These are phyloP conservation scores for Trichogramma evanescens DNA, from an alignment of 2,888 invertebrate genomes.

Conservation along the genomic window DNA sequence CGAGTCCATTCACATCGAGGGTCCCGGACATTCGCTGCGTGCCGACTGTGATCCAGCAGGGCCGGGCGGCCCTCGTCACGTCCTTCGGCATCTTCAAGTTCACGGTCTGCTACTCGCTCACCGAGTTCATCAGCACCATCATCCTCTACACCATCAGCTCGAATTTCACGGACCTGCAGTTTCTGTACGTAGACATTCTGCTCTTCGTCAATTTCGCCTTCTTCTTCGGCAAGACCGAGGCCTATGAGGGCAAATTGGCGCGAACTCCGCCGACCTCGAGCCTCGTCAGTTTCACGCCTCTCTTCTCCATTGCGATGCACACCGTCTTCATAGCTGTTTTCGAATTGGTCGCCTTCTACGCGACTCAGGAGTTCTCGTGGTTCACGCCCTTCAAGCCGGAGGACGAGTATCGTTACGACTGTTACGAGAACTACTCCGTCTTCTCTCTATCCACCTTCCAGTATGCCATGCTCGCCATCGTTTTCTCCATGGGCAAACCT, in stretches of 20 bases:
- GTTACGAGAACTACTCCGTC: slow-evolving; percentile 59
- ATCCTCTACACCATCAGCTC: slow-evolving; percentile 65
- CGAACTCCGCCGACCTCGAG: slow-evolving; percentile 53
- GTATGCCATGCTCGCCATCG: slow-evolving; percentile 58
- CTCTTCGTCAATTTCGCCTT: slow-evolving; percentile 58
- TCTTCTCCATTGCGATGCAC: slow-evolving; percentile 53
- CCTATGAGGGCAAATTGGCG: slow-evolving; percentile 47
- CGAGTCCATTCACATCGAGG: slow-evolving; percentile 83
- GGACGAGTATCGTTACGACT: slow-evolving; percentile 42
- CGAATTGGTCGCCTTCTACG: slow-evolving; percentile 49
- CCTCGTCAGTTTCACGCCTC: slow-evolving; percentile 49
- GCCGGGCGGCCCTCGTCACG: slow-evolving; percentile 80
- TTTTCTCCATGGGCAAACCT: slow-evolving; percentile 62
- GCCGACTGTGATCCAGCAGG: slow-evolving; percentile 71
- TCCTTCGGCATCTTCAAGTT: slow-evolving; percentile 87
- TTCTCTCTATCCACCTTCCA: slow-evolving; percentile 60
- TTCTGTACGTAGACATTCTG: slow-evolving; percentile 61
- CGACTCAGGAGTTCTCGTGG: slow-evolving; percentile 53
- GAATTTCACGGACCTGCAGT: slow-evolving; percentile 58
- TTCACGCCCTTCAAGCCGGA: slow-evolving; percentile 50
- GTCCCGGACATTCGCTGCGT: slow-evolving; percentile 76
- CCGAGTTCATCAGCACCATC: slow-evolving; percentile 78
- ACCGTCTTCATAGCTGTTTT: slow-evolving; percentile 49
- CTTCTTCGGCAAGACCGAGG: slow-evolving; percentile 59
- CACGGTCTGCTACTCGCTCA: slow-evolving; percentile 84